These are phyloP conservation scores for Stomatorhinus ivindoensis DNA, from an alignment of 2,113 vertebrate genomes.

Conservation along the genomic window DNA sequence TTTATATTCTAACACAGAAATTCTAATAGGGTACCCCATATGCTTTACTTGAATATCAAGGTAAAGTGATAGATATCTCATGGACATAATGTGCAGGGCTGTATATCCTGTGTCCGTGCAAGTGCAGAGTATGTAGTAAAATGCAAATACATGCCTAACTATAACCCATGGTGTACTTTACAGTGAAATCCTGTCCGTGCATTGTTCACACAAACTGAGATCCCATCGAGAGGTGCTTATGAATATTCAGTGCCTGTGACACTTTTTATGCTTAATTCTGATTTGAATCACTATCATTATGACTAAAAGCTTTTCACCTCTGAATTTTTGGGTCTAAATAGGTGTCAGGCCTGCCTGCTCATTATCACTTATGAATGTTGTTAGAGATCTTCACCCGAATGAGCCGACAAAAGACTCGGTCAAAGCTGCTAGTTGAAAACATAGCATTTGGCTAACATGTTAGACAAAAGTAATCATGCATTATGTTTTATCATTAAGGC, in stretches of 20 bases:
- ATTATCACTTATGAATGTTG: not conserved
- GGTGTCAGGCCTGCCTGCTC: not conserved
- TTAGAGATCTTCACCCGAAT: not conserved
- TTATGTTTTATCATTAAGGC: not conserved
- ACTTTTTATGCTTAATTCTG: not conserved
- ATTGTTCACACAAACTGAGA: slow-evolving; percentile 4
- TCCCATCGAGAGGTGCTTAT: slow-evolving; percentile 14
- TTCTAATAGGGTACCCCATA: not conserved
- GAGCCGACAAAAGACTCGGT: not conserved
- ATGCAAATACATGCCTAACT: not conserved
- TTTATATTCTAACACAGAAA: not conserved
- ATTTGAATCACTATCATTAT: slow-evolving; percentile 8
- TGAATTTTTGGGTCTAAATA: not conserved
- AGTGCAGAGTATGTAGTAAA: not conserved
- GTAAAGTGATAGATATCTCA: not conserved
- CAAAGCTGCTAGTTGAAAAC: not conserved
- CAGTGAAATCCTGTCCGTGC: not conserved
- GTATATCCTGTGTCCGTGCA: not conserved
- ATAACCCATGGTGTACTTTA: not conserved
- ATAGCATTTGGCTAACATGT: not conserved
- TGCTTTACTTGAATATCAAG: not conserved
- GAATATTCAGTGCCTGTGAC: slow-evolving; percentile 4
- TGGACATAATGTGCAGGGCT: not conserved
- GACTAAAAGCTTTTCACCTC: not conserved
- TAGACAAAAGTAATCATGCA: not conserved